A percentile compares a stretch with the other conserved stretches of the same genome.
Evolutionary conservation across 2,113 vertebrate genomes (phyloP).

Genomic region (Peromyscus polionotus): DNA sequence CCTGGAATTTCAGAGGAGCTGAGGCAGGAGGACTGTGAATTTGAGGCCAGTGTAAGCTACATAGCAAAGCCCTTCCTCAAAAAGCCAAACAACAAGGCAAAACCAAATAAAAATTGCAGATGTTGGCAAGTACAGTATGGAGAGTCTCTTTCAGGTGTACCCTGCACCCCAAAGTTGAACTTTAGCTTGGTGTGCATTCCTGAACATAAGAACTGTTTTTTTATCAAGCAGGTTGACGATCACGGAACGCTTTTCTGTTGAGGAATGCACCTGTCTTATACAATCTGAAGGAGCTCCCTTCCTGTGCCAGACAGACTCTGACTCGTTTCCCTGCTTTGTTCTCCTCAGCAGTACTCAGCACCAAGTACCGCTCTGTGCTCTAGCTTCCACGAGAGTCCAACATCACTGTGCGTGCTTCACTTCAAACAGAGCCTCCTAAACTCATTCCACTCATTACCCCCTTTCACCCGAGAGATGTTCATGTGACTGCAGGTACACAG

Average conservation of each 20-base stretch:
- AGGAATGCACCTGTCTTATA: neutral
- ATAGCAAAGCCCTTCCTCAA: neutral
- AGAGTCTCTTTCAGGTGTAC: slow-evolving; percentile 66
- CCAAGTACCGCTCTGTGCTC: accelerated
- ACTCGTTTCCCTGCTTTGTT: neutral
- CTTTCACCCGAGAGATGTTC: neutral
- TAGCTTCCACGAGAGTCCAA: neutral
- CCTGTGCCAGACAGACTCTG: neutral
- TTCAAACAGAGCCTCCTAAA: neutral
- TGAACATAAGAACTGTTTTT: slow-evolving; percentile 44
- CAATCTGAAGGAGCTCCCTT: neutral
- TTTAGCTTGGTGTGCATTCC: neutral
- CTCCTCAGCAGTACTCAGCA: neutral
- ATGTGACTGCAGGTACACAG: neutral
- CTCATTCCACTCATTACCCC: neutral
- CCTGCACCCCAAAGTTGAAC: neutral
- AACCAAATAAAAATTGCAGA: neutral
- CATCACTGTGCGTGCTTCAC: accelerated
- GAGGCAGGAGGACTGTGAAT: neutral
- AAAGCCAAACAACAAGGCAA: neutral
- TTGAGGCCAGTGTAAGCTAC: neutral
- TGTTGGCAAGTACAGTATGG: slow-evolving; percentile 59
- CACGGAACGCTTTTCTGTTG: neutral
- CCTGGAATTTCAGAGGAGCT: neutral
- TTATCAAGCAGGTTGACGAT: neutral